Evolutionary conservation across 2,888 invertebrate genomes (phyloP).

Genomic region (Tricholauxania praeusta): DNA sequence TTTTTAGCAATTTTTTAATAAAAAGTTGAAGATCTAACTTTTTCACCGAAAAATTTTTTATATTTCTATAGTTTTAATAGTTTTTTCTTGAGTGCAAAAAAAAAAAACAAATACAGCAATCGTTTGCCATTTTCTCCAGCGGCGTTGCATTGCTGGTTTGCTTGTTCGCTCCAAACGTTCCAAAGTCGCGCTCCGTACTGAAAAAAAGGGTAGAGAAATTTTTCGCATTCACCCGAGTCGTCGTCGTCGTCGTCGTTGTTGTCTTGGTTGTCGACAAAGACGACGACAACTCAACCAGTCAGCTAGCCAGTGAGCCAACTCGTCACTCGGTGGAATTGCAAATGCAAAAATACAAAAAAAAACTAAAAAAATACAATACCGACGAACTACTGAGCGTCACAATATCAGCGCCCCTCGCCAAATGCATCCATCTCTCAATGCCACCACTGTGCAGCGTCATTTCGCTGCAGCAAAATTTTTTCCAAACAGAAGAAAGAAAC

Average conservation of each 20-base stretch:
- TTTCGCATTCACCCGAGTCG: conserved; percentile 54
- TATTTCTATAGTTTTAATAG: no score
- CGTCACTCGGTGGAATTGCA: conserved; percentile 3
- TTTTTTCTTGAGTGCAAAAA: no score
- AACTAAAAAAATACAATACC: conserved; percentile 16
- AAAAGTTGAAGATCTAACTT: no score
- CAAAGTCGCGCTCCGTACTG: conserved; percentile 66
- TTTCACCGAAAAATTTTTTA: no score
- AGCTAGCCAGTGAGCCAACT: neutral
- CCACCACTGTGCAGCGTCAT: no score
- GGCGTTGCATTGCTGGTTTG: conserved; percentile 13
- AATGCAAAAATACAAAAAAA: conserved; percentile 8
- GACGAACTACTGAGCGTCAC: conserved; percentile 24
- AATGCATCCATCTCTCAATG: neutral
- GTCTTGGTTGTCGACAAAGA: conserved; percentile 2
- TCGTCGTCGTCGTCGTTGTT: no score
- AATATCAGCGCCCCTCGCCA: conserved; percentile 2
- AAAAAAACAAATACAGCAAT: no score
- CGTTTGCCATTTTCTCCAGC: neutral
- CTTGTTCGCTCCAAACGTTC: conserved; percentile 52
- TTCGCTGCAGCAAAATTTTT: no score
- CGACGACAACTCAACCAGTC: conserved; percentile 3
- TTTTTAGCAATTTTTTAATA: no score
- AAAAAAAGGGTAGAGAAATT: conserved; percentile 65
- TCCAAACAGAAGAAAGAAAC: no score